Conservation (phyloP, 2,113 vertebrate species). For the Sturnira hondurensis region DNA sequence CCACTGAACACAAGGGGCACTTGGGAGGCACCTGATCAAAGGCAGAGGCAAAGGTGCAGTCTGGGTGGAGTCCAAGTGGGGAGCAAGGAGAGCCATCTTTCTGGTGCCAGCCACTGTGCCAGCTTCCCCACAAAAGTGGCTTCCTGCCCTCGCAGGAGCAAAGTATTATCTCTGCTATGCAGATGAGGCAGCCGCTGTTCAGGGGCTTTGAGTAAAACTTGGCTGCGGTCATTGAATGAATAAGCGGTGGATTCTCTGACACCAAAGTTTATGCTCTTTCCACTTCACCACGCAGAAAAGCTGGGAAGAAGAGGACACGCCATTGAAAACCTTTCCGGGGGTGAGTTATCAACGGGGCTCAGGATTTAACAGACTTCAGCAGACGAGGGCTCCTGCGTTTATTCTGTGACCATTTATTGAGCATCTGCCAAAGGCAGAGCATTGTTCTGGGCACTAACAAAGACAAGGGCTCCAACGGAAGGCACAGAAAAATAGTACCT, state of each 20-base stretch:
- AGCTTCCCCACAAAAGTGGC: neutral
- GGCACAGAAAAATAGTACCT: neutral
- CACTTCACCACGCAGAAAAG: neutral
- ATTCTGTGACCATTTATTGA: neutral
- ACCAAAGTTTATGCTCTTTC: constrained; percentile 8
- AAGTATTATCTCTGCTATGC: neutral
- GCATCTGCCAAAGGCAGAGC: neutral
- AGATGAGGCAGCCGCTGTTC: neutral
- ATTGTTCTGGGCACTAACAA: neutral
- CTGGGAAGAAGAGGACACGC: neutral
- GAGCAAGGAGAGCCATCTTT: neutral
- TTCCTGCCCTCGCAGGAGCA: neutral
- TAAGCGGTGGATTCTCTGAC: constrained; percentile 8
- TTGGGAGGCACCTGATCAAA: constrained; percentile 27
- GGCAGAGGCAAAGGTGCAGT: neutral
- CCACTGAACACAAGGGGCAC: neutral
- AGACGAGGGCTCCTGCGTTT: neutral
- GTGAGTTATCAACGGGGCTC: neutral
- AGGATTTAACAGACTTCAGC: neutral
- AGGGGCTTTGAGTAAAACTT: neutral
- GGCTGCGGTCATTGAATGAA: neutral
- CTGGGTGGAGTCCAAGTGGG: neutral
- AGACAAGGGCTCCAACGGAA: neutral
- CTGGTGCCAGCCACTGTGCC: neutral
- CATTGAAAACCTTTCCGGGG: neutral